A percentile compares a stretch with the other conserved stretches of the same genome.
Evolutionary conservation across 2,888 invertebrate genomes (phyloP).

Genomic region (Endomychus coccineus): DNA sequence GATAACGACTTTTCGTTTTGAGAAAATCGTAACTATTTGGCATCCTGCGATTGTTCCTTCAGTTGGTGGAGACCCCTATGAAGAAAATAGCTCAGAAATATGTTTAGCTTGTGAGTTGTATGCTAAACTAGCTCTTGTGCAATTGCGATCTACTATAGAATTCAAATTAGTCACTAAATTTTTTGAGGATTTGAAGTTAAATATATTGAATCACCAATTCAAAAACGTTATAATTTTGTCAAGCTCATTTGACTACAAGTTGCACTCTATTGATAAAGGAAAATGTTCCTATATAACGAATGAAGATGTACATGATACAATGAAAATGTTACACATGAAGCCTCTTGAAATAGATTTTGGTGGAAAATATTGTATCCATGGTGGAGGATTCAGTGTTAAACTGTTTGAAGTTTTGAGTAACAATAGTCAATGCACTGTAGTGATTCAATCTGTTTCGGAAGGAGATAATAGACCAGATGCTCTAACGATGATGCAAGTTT

Average conservation of each 20-base stretch:
- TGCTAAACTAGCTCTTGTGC: constrained; percentile 61
- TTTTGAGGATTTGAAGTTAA: constrained; percentile 51
- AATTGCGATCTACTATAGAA: constrained; percentile 69
- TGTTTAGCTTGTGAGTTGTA: constrained; percentile 64
- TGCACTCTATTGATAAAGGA: constrained; percentile 56
- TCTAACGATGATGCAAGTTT: constrained; percentile 53
- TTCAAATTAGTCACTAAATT: constrained; percentile 56
- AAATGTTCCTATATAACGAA: constrained; percentile 60
- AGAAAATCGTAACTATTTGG: constrained; percentile 63
- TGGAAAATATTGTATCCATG: constrained; percentile 50
- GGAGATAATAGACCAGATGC: constrained; percentile 82
- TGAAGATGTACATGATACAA: constrained; percentile 42
- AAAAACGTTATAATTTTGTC: constrained; percentile 61
- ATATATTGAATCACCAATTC: constrained; percentile 47
- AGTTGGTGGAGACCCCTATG: constrained; percentile 73
- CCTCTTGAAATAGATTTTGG: constrained; percentile 32
- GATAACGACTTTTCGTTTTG: constrained; percentile 62
- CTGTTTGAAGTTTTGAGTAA: constrained; percentile 54
- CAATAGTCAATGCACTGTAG: constrained; percentile 52
- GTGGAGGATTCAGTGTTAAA: constrained; percentile 68
- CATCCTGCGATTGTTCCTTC: constrained; percentile 71
- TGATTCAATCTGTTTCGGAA: constrained; percentile 76
- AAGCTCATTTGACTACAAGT: constrained; percentile 72
- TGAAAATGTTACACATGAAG: constrained; percentile 47
- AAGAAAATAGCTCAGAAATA: constrained; percentile 42